Evolutionary conservation across 1,140 invertebrate genomes (phyloP), one percentile per base, ranked within the genome.

Genomic region (Bombus waltoni): DNA sequence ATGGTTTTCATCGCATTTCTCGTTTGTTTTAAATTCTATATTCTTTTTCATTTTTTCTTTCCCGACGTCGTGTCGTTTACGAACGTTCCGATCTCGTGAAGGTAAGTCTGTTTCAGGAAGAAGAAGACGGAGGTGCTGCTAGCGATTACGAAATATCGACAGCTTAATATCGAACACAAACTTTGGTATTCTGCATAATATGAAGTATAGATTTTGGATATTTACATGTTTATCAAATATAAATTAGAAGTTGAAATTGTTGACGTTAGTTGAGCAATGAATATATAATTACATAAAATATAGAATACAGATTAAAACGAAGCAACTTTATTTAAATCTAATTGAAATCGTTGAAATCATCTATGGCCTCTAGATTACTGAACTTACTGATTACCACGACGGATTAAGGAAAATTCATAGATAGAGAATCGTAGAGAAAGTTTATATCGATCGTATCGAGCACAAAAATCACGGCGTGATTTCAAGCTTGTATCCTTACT

Each of bases 21-120:
- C 44, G 38, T 85, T 81, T 22, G 25, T 82, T 53, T 68, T 25
- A 13, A 53, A 35, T 44, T 65, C 40, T 82, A 35, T 25, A 38
- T 15, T 66, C 15, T 68, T 44, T 53, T 18, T 68, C n/a, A 18
- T 28, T 65, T 25, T 40, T 59, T 59, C 6, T 53, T 8, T 53
- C 0, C 18, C 35, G 22, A 68, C 62, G n/a, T 44, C 47, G 18
- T 38, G 32, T 59, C 71, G 44, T 68, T 79, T 15, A 32, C 32
- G 35, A 40, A 57, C 8, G 22, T 73, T 40, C 38, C 53, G 47
- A 32, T 68, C 22, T 83, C 38, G 62, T 40, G 47, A 82, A 83
- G 85, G 62, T 75, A 86, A 85, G 83, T 85, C 35, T n/a, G 35
- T 18, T 53, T 38, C 42, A 68, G 38, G 35, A 44, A 10, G 28